Conservation (phyloP, 2,888 invertebrate species). For the Piscicola geometra region DNA sequence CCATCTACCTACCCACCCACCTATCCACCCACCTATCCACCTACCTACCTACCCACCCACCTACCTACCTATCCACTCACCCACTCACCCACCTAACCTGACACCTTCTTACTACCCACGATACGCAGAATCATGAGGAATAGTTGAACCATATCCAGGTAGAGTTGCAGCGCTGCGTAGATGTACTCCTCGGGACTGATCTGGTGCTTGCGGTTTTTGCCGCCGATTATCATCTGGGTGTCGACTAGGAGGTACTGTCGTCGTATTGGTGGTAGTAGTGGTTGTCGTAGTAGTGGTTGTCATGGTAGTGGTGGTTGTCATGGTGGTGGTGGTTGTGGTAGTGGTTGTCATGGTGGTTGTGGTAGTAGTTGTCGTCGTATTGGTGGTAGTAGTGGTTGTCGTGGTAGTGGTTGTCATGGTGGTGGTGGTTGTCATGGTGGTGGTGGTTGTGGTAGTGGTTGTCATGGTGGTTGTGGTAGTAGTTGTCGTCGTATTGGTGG, state of each 20-base stretch:
- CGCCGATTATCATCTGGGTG: slow-evolving; percentile 67
- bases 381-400: background rate
- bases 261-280: slow-evolving; percentile 28
- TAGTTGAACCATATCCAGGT: slow-evolving; percentile 64
- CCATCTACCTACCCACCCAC: too few relatives aligned
- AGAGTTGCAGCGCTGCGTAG: slow-evolving; percentile 64
- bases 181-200: slow-evolving; percentile 66
- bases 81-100: background rate
- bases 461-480: too few relatives aligned
- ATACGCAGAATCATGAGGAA: slow-evolving; percentile 65
- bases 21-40: background rate
- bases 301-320: background rate
- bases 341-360: too few relatives aligned
- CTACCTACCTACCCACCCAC: background rate
- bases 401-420: background rate
- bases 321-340: background rate
- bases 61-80: background rate
- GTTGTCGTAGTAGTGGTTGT: background rate
- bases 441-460: background rate
- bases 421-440: background rate
- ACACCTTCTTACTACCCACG: slow-evolving; percentile 61
- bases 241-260: slow-evolving; percentile 64
- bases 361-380: slow-evolving; percentile 58
- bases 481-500: too few relatives aligned
- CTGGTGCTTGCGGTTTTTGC: slow-evolving; percentile 59